phyloP scores from a whole-genome alignment of 1,140 invertebrate species.

The Lanistes nyassanus region DNA sequence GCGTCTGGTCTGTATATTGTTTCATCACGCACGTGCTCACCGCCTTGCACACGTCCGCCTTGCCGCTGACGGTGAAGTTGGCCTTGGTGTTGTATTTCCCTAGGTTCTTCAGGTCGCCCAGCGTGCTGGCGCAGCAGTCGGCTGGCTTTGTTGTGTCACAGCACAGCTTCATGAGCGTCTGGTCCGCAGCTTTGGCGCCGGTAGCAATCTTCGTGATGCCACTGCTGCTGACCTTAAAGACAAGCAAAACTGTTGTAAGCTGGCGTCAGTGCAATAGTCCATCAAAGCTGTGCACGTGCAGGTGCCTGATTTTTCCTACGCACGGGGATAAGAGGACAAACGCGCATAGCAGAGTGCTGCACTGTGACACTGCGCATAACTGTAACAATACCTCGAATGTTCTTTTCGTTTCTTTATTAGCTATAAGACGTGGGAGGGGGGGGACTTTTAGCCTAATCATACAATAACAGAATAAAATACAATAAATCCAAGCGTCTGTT shows the following conservation, averaged over 20 bases:
- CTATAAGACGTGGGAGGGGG: too few species aligned
- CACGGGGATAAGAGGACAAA: not conserved
- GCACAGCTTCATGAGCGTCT: constrained; percentile 35
- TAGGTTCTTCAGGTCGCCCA: not conserved
- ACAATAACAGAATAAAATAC: too few species aligned
- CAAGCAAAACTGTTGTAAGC: not conserved
- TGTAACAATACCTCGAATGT: too few species aligned
- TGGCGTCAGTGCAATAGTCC: not conserved
- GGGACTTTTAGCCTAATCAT: too few species aligned
- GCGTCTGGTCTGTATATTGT: not conserved
- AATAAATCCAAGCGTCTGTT: too few species aligned
- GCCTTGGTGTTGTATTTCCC: not conserved
- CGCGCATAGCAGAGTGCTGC: not conserved
- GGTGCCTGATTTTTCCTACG: not conserved
- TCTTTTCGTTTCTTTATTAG: too few species aligned
- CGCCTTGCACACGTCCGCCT: not conserved
- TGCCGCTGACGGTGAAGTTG: not conserved
- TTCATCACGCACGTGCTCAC: not conserved
- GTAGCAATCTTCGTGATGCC: constrained; percentile 57
- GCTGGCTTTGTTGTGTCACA: constrained; percentile 26
- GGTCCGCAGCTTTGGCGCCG: constrained; percentile 15
- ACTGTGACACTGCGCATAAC: too few species aligned
- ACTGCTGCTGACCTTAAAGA: constrained; percentile 65
- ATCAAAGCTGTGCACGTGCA: not conserved
- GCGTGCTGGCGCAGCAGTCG: constrained; percentile 4